Conservation (phyloP, 2,888 invertebrate species). For the Agrotis exclamationis region DNA sequence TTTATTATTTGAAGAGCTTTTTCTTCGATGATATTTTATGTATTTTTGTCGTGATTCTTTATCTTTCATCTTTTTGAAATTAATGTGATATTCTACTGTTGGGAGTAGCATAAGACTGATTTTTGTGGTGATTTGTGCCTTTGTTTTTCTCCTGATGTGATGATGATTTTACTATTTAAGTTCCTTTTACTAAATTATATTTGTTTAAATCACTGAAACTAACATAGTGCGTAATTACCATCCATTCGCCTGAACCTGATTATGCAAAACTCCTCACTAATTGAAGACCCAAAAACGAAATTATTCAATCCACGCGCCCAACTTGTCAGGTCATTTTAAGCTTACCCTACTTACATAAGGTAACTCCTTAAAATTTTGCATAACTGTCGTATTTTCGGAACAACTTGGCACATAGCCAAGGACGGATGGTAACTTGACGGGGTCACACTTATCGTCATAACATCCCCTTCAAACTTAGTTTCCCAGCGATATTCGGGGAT, state of each 20-base stretch:
- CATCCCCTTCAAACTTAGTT: slow-evolving; percentile 46
- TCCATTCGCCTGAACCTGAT: background rate
- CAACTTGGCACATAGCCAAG: slow-evolving; percentile 60
- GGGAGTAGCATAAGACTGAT: background rate
- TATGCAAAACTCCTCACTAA: slow-evolving; percentile 24
- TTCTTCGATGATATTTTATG: slow-evolving; percentile 23
- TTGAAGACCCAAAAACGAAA: slow-evolving; percentile 14
- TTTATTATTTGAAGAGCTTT: slow-evolving; percentile 29
- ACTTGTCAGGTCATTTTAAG: slow-evolving; percentile 36
- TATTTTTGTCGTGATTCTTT: background rate
- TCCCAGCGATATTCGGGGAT: slow-evolving; percentile 16
- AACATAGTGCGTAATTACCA: too few species aligned
- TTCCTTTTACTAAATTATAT: background rate
- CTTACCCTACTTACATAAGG: slow-evolving; percentile 28
- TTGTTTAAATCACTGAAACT: too few species aligned
- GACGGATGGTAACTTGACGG: slow-evolving; percentile 48
- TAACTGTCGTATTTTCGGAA: slow-evolving; percentile 57
- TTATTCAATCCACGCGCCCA: slow-evolving; percentile 37
- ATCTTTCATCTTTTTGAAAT: slow-evolving; percentile 1
- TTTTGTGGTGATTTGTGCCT: too few species aligned
- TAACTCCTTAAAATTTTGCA: slow-evolving; percentile 45
- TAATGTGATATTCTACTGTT: slow-evolving; percentile 6
- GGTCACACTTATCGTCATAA: slow-evolving; percentile 56
- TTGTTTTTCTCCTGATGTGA: background rate
- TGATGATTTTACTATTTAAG: background rate